These are phyloP conservation scores for Babylonia areolata DNA, from an alignment of 1,140 invertebrate species.

Conservation along the genomic window DNA sequence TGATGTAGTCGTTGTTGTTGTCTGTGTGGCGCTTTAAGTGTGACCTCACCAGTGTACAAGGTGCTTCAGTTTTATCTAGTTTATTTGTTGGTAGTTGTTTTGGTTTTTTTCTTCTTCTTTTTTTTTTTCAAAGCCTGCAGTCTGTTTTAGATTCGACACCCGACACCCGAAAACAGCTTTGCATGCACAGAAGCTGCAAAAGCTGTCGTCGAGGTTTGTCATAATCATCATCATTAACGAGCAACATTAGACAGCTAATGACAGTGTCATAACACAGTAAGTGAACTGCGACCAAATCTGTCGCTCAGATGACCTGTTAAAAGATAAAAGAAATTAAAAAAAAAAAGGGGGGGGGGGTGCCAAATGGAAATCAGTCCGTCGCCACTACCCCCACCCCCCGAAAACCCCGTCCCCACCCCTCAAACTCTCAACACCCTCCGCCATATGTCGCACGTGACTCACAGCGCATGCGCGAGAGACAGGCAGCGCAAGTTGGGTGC, in stretches of 20 bases:
- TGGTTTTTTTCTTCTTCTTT: too few species aligned
- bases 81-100: too few species aligned
- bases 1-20: too few species aligned
- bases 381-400: background rate
- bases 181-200: too few species aligned
- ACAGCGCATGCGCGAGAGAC: constrained; percentile 39
- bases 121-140: too few species aligned
- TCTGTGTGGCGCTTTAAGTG: too few species aligned
- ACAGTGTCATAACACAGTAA: background rate
- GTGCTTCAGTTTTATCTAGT: too few species aligned
- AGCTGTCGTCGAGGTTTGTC: background rate
- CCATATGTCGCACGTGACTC: constrained; percentile 41
- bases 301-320: background rate
- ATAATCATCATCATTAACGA: background rate
- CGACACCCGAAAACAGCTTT: too few species aligned
- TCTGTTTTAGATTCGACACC: too few species aligned
- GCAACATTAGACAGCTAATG: background rate
- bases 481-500: constrained; percentile 33
- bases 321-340: too few species aligned
- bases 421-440: background rate
- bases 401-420: background rate
- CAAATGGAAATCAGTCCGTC: background rate
- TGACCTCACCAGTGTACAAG: too few species aligned
- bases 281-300: background rate
- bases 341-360: background rate